Evolutionary conservation across 2,113 vertebrate species (phyloP), one percentile per base, ranked within the genome.

Genomic region (Pelobates fuscus): DNA sequence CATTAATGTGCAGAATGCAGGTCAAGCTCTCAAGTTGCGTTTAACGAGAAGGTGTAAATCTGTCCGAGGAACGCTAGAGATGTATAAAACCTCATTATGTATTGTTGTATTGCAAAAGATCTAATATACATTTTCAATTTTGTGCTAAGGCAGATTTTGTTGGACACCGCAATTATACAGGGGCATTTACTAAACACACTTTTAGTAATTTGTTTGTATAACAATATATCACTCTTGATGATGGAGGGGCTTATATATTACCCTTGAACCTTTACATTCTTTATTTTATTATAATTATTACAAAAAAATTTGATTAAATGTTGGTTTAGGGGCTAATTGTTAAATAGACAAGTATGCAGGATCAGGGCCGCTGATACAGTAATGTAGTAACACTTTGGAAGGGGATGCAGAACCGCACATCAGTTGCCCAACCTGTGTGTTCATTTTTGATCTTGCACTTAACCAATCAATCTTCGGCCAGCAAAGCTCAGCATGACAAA

Each of bases 21-120:
- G 72, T 76, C 72, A 76, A 67, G 55, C 63, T 76, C 72, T 67
- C 72, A 76, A 76, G 72, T 67, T 76, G 72, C 23, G 54, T 67
- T 76, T 76, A 76, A 76, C 67, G 72, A 67, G 72, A 76, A 76
- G 72, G 64, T 76, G 54, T 76, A 76, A 76, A 76, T 76, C 72
- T 76, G 72, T 76, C 72, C 24, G 46, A 67, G 64, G 55, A 67
- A 67, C 67, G 72, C 64, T 60, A 49, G 64, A 76, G 64, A 76
- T 55, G 29, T 76, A 76, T 76, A 76, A 76, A 76, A 76, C 64
- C 72, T 76, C 63, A 76, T 76, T 76, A 76, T 76, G 72, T 67
- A 67, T 64, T 60, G 52, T 70, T 59, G 64, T 76, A 52, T 67
- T 76, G 54, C 21, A 37, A 67, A 76, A 55, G 60, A 67, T 21